phyloP scores from a whole-genome alignment of 2,797 vertebrate species.

The Melanotaenia parkinsoni region DNA sequence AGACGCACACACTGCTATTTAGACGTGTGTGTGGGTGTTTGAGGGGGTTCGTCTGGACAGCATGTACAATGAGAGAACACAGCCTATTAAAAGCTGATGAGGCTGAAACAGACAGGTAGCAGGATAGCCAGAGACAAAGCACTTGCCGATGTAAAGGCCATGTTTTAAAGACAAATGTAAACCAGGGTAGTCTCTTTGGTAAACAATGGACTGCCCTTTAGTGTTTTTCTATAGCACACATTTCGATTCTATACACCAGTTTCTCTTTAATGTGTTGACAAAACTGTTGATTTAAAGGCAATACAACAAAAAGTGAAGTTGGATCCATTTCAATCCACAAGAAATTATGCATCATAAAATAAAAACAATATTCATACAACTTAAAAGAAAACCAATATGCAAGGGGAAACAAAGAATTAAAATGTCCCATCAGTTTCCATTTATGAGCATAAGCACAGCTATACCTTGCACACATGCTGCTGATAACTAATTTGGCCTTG shows the following conservation, averaged over 20 bases:
- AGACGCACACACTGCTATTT: conserved; percentile 42
- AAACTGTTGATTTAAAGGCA: conserved; percentile 50
- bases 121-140: conserved; percentile 53
- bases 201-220: conserved; percentile 68
- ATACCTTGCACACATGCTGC: conserved; percentile 72
- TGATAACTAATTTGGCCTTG: conserved; percentile 69
- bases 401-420: conserved; percentile 47
- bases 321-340: conserved; percentile 36
- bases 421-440: conserved; percentile 47
- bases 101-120: conserved; percentile 48
- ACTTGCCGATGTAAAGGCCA: conserved; percentile 60
- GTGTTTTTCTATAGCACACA: conserved; percentile 38
- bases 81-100: conserved; percentile 63
- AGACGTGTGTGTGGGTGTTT: conserved; percentile 55
- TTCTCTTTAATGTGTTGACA: conserved; percentile 41
- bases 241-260: conserved; percentile 47
- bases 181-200: conserved; percentile 78
- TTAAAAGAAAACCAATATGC: conserved; percentile 44
- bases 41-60: conserved; percentile 53
- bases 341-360: conserved; percentile 29
- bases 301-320: conserved; percentile 27
- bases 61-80: conserved; percentile 54
- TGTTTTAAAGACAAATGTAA: conserved; percentile 59
- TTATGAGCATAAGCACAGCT: conserved; percentile 65
- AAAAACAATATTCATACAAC: conserved; percentile 48